Evolutionary conservation across 2,113 vertebrate genomes (phyloP).

Genomic region (Aptenodytes forsteri): DNA sequence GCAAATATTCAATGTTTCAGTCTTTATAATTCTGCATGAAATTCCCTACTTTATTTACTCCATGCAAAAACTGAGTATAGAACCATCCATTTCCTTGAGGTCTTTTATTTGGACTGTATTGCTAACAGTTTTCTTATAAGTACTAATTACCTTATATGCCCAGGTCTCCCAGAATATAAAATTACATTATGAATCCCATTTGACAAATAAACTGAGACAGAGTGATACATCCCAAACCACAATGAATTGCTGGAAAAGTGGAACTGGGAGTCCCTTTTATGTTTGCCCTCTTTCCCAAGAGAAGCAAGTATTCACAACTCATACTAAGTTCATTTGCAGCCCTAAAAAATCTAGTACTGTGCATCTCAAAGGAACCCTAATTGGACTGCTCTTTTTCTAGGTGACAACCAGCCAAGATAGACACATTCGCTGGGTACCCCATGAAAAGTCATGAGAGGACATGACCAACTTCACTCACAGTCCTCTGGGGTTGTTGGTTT

Average conservation of each 20-base stretch:
- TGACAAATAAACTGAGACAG: neutral
- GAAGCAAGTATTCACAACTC: neutral
- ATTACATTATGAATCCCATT: neutral
- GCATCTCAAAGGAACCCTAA: neutral
- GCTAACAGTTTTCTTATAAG: neutral
- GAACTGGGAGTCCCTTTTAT: neutral
- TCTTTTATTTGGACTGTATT: neutral
- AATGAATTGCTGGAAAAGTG: neutral
- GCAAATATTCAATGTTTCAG: neutral
- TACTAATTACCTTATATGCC: neutral
- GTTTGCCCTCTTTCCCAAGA: neutral
- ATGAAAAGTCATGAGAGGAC: neutral
- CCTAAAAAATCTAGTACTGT: neutral
- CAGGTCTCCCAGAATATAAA: neutral
- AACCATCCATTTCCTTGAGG: neutral
- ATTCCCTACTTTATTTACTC: neutral
- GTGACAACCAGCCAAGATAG: neutral
- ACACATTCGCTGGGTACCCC: neutral
- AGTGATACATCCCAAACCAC: neutral
- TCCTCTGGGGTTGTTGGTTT: neutral
- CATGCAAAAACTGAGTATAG: neutral
- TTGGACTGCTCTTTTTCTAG: neutral
- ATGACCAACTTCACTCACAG: neutral
- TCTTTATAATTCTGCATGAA: neutral
- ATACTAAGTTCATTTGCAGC: neutral